Evolutionary conservation across 2,113 vertebrate species (phyloP), one percentile per base, ranked within the genome.

Genomic region (Cranoglanis bouderius): DNA sequence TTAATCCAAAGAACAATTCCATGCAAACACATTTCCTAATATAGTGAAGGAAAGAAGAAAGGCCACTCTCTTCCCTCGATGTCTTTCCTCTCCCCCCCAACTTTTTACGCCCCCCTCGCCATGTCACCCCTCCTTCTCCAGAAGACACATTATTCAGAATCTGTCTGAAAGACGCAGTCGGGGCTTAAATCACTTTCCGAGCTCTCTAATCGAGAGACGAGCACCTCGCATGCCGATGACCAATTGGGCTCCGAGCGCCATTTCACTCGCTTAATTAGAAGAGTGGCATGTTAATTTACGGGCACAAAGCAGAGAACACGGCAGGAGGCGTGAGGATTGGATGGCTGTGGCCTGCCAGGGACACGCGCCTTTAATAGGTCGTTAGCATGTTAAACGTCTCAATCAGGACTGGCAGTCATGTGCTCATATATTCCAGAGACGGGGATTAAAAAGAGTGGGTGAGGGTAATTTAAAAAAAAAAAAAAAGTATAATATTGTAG

Each of bases 321-420:
- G 80, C 85, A 13, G 38, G 57, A 51, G 9, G 87, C 88, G 63
- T 89, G 88, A 91, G 83, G 89, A 90, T 92, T n/a, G 49, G 87
- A 82, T 32, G 61, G 43, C 80, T 61, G 12, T 67, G 74, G 88
- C 89, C 88, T 88, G 77, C 82, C n/a, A 88, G 87, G 85, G 87
- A 90, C 90, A 88, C 67, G 53, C 32, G 43, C 35, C 72, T 91
- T 92, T 92, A 93, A 93, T 93, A 94, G 92, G 92, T 94, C 93
- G 91, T 94, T 92, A 93, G 94, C 93, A 92, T 93, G 94, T 94
- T 95, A 94, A 94, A 94, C 92, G 63, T 93, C 92, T 93, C 89
- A 91, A 89, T 88, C 89, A 88, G 40, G 9, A 89, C 89, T 86
- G 16, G 85, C 92, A 86, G 88, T 65, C 89, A 87, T 87, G 91